Evolutionary conservation across 2,797 vertebrate genomes (phyloP), one percentile per base, ranked within the genome.

Genomic region (Danio kyathit): DNA sequence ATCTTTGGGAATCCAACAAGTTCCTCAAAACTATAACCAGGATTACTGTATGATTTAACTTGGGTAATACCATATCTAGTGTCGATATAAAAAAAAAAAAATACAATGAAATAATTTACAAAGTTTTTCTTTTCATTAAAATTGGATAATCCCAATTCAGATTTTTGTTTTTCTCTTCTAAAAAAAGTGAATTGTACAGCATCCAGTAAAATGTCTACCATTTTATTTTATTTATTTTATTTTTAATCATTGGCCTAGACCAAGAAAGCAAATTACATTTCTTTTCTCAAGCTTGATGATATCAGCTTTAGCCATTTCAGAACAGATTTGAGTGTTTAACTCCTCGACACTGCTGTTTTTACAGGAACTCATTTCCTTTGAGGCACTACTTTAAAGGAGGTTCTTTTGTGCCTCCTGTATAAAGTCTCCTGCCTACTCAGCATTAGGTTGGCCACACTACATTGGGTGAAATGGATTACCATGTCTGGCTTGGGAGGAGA

Each of bases 391-490:
- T 40, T 63, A 6, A 61, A 11, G 46, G 16, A 52, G 59, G 4
- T 41, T 74, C 10, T 41, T 79, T 79, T 72, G 59, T 71, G 7
- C 38, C n/a, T 17, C 21, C 21, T 41, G 13, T 69, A 52, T 52
- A 9, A 19, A 71, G 56, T 52, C 46, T 63, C n/a, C 12, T 70
- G 67, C 74, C 49, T 76, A 11, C 69, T 86, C 83, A 76, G 81
- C 38, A 44, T 76, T 64, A 61, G 59, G 73, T 63, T 72, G 59
- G 73, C 77, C 82, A 71, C 61, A 74, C 54, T 71, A 76, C 29
- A 66, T 43, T 29, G 49, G 41, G 64, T 66, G 19, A 83, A 86
- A 71, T 69, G 21, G 72, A 83, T 83, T 81, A 82, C 70, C 70
- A 67, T 84, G 63, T 75, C 54, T 66, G 76, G 51, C 74, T 60